Base-by-base conservation (phyloP, 1,140 invertebrate species). In the Protaetia brevitarsis region DNA sequence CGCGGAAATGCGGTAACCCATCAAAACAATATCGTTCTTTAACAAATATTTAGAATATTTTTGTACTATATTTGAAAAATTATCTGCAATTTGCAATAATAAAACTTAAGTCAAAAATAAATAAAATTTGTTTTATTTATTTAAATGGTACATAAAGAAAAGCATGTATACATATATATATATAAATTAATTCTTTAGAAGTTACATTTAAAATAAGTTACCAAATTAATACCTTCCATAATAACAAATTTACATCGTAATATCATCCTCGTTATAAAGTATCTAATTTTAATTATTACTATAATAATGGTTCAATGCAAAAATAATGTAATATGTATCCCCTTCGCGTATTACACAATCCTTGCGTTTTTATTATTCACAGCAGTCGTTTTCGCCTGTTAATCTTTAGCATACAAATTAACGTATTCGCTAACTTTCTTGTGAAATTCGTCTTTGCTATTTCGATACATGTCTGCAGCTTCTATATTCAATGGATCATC, bases 401-500 rank as follows among this genome's bases (percentile, higher is more conserved):
- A 76, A 65, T 77, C 73, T 68, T 71, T 72, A 26, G 75, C 75
- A 68, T 76, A 77, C 57, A 58, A 63, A 7, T 59, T 68, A 28
- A 77, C 74, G 81, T 93, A 95, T 76, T 94, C 89, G 76, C 85
- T 86, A 3, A 94, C 92, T 83, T 91, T 93, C 45, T 78, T 79
- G 76, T 87, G 85, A 78, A 95, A 95, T 34, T 86, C 86, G 65
- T 88, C 86, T 81, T 90, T 93, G 77, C 94, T 89, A 75, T 86
- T 86, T 71, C 86, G 85, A 79, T 90, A 96, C 80, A 94, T 85
- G 74, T 96, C 92, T 3, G 94, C 93, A 63, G 94, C 94, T 80
- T 94, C 91, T 76, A 89, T 89, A 81, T 97, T 97, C 45, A 97
- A 80, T n/a, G 95, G 94, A 80, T 97, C 95, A 72, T 97, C 94